Base-by-base conservation (phyloP, 2,888 invertebrate species). In the Fabriciana adippe region DNA sequence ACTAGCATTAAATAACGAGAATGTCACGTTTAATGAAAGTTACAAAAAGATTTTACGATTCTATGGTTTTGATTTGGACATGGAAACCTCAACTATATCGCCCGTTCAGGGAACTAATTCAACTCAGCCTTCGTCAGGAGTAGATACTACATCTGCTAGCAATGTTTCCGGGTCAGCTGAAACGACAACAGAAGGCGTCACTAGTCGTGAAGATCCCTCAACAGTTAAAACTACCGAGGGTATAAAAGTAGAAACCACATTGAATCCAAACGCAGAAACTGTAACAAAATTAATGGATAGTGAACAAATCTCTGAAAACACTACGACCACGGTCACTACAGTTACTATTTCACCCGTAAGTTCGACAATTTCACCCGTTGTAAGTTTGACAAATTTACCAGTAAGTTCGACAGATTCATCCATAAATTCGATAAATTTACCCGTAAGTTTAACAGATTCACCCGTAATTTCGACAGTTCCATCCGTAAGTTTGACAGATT, bases 1-100 rank as follows among this genome's bases (percentile, higher is more conserved):
- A 0, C 87, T 97, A 68, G 96, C 96, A 11, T 89, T 97, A 53
- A 97, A 96, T 84, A 95, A 95, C 72, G 96, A 96, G 78, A 96
- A 96, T 80, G 95, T 97, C 0, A 95, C 95, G 6, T 94, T 97
- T 57, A 94, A 94, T 50, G 93, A 94, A n/a, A 94, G 95, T 72
- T 97, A 96, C 80, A 95, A 95, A 83, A 94, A 94, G 50, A 93
- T 96, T 60, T 83, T 97, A 48, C 93, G 94, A 73, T 97, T 97
- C 83, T 97, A 97, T 78, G 97, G 97, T 1, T 97, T 96, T 77
- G 96, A 97, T 84, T 92, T 96, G 67, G 94, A 94, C 66, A 88
- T 83, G 66, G 89, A 90, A 59, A 83, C 85, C 41, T 73, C 48
- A 31, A 59, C 59, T 15, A 47, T 15, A 31, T 15, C 84, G 66